phyloP scores from a whole-genome alignment of 2,888 invertebrate species.

The Mimas tiliae region DNA sequence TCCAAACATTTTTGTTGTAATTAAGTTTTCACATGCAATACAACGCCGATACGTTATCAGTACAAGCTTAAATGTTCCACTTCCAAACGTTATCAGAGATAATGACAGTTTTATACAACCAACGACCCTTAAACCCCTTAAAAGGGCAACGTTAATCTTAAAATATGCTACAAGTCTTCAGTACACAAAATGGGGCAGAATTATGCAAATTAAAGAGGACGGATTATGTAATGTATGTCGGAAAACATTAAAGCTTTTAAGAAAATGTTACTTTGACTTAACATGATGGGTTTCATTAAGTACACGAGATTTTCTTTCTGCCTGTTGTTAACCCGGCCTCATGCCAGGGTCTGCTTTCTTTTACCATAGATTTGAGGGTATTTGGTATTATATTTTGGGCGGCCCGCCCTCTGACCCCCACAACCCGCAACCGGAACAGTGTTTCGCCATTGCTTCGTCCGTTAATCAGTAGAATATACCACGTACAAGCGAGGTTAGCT shows the following conservation, averaged over 20 bases:
- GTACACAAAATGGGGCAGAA: conserved; percentile 3
- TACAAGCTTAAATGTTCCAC: not conserved
- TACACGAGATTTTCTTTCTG: too few species aligned
- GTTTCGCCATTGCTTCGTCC: too few species aligned
- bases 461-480: too few species aligned
- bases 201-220: not conserved
- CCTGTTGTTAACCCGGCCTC: too few species aligned
- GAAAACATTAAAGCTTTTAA: not conserved
- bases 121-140: conserved; percentile 19
- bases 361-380: too few species aligned
- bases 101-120: not conserved
- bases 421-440: too few species aligned
- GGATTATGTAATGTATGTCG: not conserved
- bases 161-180: not conserved
- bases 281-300: too few species aligned
- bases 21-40: conserved; percentile 5
- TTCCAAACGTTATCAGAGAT: not conserved
- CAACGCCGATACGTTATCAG: not conserved
- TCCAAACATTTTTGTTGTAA: conserved; percentile 3
- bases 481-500: too few species aligned
- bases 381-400: too few species aligned
- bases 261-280: not conserved
- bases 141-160: conserved; percentile 11
- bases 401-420: too few species aligned
- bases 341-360: too few species aligned